phyloP scores from a whole-genome alignment of 2,113 vertebrate genomes.

The Salvelinus alpinus region DNA sequence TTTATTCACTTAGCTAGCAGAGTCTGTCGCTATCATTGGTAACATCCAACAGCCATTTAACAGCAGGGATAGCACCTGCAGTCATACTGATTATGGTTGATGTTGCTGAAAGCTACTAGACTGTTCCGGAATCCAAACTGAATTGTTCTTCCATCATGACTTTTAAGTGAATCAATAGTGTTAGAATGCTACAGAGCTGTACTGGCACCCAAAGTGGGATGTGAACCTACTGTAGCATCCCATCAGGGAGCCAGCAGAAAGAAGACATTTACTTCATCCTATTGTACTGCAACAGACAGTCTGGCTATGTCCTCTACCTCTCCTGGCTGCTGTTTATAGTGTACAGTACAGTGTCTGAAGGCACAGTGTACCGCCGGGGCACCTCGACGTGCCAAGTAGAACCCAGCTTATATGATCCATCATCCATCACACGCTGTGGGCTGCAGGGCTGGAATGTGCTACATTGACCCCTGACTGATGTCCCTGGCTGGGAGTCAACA shows the following conservation, averaged over 20 bases:
- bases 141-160: too few species aligned
- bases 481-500: neutral
- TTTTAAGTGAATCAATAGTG: too few species aligned
- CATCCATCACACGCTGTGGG: neutral
- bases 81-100: too few species aligned
- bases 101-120: too few species aligned
- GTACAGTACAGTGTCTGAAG: slow-evolving; percentile 5
- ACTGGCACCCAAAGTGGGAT: too few species aligned
- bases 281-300: slow-evolving; percentile 3
- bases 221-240: too few species aligned
- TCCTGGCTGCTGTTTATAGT: slow-evolving; percentile 39
- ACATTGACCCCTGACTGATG: slow-evolving; percentile 42
- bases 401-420: neutral
- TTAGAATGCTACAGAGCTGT: too few species aligned
- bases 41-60: neutral
- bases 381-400: neutral
- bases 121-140: too few species aligned
- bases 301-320: slow-evolving; percentile 29
- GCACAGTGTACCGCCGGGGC: slow-evolving; percentile 22
- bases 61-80: too few species aligned
- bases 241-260: too few species aligned
- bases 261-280: too few species aligned
- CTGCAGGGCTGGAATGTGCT: slow-evolving; percentile 28
- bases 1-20: slow-evolving; percentile 61
- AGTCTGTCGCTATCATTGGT: slow-evolving; percentile 9